Base-by-base conservation (phyloP, 2,797 vertebrate genomes). In the Chanos chanos region DNA sequence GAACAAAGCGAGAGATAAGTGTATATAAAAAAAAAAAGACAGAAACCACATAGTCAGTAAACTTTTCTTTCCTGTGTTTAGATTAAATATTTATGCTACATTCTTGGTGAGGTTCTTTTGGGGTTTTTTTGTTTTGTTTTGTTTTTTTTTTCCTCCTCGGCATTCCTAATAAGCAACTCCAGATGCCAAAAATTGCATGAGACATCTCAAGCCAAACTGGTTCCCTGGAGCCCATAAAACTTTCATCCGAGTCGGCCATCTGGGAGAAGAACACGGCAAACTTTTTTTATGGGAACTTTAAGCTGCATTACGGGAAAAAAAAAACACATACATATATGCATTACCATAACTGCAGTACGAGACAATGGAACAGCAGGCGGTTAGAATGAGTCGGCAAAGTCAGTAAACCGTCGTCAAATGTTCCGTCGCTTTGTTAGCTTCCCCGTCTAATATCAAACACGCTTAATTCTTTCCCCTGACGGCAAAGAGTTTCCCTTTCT, bases 81-180 rank as follows among this genome's bases (percentile, higher is more conserved):
- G 43, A 61, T 77, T 68, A 78, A 80, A 83, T 74, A 80, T 81
- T 81, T 72, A 77, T 65, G 69, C 71, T 64, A 69, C 19, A 4
- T 61, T 77, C 75, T 64, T 67, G 40, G 72, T 58, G 75, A 75
- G 59, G 68, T 67, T 68, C n/a, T n/a, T n/a, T n/a, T n/a, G n/a
- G n/a, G n/a, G n/a, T n/a, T n/a, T n/a, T n/a, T n/a, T n/a, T n/a
- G n/a, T n/a, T n/a, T n/a, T n/a, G n/a, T n/a, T n/a, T n/a, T n/a
- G n/a, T n/a, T n/a, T n/a, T n/a, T n/a, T n/a, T n/a, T n/a, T n/a
- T n/a, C 72, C 66, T 59, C 55, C 8, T 61, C 40, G 41, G 31
- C 66, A 58, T 73, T 70, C 51, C 30, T 71, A 73, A 75, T 73
- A 64, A 66, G 68, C 61, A 48, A 7, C 10, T 64, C 43, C 52